Evolutionary conservation across 2,113 vertebrate species (phyloP), one percentile per base, ranked within the genome.

Genomic region (Urocitellus parryii): DNA sequence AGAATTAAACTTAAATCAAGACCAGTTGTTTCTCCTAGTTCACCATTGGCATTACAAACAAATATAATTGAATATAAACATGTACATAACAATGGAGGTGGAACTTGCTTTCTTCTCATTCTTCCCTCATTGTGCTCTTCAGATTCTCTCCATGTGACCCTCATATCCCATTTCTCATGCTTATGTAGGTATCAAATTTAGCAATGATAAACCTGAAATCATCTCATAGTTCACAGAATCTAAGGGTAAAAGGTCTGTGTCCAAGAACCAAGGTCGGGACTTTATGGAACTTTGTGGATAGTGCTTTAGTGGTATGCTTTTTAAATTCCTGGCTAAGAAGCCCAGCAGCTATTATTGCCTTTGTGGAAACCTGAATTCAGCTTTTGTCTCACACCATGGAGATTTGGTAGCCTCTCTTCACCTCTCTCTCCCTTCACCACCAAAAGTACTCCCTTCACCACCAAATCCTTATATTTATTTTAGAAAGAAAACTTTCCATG

Each of bases 401-500:
- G 29, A 2, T 48, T 58, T 8, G 6, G 4, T 74, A 34, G 70
- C 9, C 29, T 12, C 8, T 16, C 20, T 32, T 79, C 8, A 37
- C 34, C 29, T 58, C 37, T 39, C 34, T 56, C 13, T 42, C 34
- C 4, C 42, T 42, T 42, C 39, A 42, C 39, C 39, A 42, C 39
- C 39, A 42, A 42, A 39, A 67, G 34, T 86, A 27, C 65, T 70
- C 67, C 67, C 48, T 34, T 88, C 1, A 90, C 39, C 37, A 48
- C 72, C 45, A 74, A 56, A 74, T 85, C 80, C 73, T 29, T 67
- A 8, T 18, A 9, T 63, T 97, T 34, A 70, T 74, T 97, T 95
- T 91, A 67, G 56, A 78, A 88, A 56, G 73, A 91, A 81, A 74
- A 65, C 53, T 82, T 29, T 32, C 53, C 56, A 37, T 89, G 34